Evolutionary conservation across 2,113 vertebrate genomes (phyloP).

Genomic region (Dunckerocampus dactyliophorus): DNA sequence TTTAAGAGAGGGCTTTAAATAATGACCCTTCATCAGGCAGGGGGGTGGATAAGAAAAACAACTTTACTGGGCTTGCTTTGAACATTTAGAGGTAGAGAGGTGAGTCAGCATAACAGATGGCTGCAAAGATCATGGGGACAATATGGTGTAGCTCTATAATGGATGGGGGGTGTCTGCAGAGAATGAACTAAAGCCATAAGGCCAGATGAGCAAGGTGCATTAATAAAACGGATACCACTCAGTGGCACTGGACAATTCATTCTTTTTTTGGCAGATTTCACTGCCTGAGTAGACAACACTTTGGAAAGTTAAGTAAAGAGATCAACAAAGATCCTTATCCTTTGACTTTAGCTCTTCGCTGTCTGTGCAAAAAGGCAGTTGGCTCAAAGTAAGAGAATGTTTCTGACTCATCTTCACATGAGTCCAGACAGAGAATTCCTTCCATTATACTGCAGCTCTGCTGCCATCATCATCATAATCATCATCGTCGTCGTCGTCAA

Average conservation of each 20-base stretch:
- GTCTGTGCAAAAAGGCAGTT: conserved; percentile 45
- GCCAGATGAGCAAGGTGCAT: not conserved
- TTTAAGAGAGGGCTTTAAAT: conserved; percentile 72
- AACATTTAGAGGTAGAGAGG: conserved; percentile 54
- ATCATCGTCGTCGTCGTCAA: conserved; percentile 57
- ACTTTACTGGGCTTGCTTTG: conserved; percentile 53
- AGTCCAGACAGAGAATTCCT: conserved; percentile 70
- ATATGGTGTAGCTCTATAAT: conserved; percentile 2
- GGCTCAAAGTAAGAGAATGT: conserved; percentile 58
- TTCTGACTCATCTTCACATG: conserved; percentile 72
- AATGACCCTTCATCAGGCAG: conserved; percentile 72
- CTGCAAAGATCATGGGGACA: conserved; percentile 24
- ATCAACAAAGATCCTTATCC: conserved; percentile 25
- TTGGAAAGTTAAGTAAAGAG: conserved; percentile 2
- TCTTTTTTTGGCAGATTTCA: not conserved
- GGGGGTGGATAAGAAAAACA: conserved; percentile 47
- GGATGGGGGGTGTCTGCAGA: not conserved
- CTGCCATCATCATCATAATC: conserved; percentile 32
- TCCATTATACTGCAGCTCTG: conserved; percentile 60
- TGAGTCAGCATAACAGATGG: conserved; percentile 58
- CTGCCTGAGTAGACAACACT: conserved; percentile 15
- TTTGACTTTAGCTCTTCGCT: conserved; percentile 23
- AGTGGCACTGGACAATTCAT: not conserved
- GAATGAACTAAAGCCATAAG: not conserved
- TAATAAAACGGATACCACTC: not conserved